Evolutionary conservation across 2,797 vertebrate species (phyloP), one percentile per base, ranked within the genome.

Genomic region (Lindbergichthys nudifrons): DNA sequence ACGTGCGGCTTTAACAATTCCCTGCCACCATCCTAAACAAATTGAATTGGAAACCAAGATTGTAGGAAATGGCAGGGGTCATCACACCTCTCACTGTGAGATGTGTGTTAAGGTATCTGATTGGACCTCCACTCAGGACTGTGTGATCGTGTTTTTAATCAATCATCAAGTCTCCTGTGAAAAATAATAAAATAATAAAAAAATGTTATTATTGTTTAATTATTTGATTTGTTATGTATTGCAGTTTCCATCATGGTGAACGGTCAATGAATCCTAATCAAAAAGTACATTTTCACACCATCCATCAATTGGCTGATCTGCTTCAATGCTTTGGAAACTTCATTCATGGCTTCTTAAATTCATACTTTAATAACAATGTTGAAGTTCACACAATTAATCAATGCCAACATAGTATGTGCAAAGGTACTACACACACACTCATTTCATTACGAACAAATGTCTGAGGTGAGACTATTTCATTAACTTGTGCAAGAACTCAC

Each of bases 401-500:
- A 59, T 58, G 57, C n/a, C 7, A 52, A 68, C 57, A 65, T 8
- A 54, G 59, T 26, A 52, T 0, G 3, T 54, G 51, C 32, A 63
- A 50, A 56, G 16, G 41, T 16, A 59, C 10, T 2, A 30, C 2
- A 14, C 14, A 45, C 52, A 48, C 42, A 58, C 11, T 74, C 15
- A 65, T 63, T 46, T 58, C 6, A 23, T 56, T n/a, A 1, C 62
- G 3, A 16, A 51, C 3, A 14, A 16, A 73, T 58, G 15, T 65
- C 36, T 60, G 11, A 56, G 46, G 13, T 52, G 26, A 46, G 13
- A 4, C 36, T 65, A 11, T 68, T 59, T 58, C 4, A 79, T 50
- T 39, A 53, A 59, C 4, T 42, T 8, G 14, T 23, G n/a, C 32
- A 71, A 21, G 1, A 32, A 63, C 66, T 43, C 47, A 26, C 7